Evolutionary conservation across 2,113 vertebrate species (phyloP).

Genomic region (Trogon surrucura): DNA sequence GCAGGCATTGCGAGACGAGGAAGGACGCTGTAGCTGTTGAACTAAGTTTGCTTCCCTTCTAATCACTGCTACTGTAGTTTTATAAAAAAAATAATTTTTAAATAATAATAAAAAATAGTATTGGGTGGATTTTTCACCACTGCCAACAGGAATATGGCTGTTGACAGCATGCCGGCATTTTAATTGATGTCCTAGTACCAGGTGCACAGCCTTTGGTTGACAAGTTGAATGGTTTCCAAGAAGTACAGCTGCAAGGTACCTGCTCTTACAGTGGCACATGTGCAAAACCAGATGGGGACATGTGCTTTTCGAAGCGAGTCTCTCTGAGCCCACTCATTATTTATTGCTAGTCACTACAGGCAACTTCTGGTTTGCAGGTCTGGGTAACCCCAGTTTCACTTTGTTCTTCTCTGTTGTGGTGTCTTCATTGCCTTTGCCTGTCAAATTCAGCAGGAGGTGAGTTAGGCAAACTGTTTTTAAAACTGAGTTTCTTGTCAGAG

Average conservation of each 20-base stretch:
- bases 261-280: neutral
- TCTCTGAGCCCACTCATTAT: neutral
- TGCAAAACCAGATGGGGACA: neutral
- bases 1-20: neutral
- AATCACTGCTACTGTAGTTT: neutral
- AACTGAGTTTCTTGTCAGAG: neutral
- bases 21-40: neutral
- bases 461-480: neutral
- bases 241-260: conserved; percentile 24
- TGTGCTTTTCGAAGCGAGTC: neutral
- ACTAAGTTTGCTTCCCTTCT: neutral
- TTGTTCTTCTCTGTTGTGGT: neutral
- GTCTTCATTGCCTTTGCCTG: neutral
- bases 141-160: neutral
- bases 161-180: neutral
- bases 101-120: neutral
- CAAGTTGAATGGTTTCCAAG: neutral
- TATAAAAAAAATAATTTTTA: neutral
- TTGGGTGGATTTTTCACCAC: neutral
- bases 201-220: neutral
- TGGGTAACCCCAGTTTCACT: neutral
- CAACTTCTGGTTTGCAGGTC: neutral
- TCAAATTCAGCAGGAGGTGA: neutral
- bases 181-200: neutral
- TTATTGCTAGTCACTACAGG: neutral